phyloP scores from a whole-genome alignment of 2,797 vertebrate species.

The Enteromius treurensis region DNA sequence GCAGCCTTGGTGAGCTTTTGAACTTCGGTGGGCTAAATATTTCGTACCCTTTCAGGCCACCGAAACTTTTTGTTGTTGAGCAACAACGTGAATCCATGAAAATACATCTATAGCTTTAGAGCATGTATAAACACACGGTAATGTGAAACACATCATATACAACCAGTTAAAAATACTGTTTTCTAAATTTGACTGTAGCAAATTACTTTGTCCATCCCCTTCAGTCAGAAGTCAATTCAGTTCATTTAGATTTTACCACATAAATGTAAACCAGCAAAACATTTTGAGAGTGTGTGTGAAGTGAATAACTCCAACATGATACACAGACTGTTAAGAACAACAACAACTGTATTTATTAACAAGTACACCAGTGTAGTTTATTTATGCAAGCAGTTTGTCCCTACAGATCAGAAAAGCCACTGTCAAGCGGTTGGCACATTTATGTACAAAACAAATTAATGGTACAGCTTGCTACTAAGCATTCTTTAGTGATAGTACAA shows the following conservation, averaged over 20 bases:
- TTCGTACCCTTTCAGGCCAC: neutral
- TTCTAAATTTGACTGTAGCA: neutral
- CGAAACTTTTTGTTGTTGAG: neutral
- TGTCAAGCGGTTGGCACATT: constrained; percentile 99
- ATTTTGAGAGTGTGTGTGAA: neutral
- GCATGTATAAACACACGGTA: neutral
- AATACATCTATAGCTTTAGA: neutral
- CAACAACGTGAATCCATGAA: neutral
- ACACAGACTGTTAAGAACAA: constrained; percentile 22
- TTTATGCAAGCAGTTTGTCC: constrained; percentile 99
- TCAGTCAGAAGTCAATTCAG: neutral
- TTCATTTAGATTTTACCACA: neutral
- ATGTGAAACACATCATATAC: neutral
- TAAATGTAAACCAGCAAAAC: neutral
- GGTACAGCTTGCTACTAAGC: constrained; percentile 96
- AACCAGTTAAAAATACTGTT: constrained; percentile 2
- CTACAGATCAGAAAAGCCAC: constrained; percentile 98
- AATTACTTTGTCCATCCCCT: neutral
- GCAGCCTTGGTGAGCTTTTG: neutral
- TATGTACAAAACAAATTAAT: constrained; percentile 99
- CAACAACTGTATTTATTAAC: constrained; percentile 73
- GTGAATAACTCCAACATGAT: neutral
- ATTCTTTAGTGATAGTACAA: constrained; percentile 98
- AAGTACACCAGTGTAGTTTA: constrained; percentile 99
- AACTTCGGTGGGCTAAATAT: neutral